Base-by-base conservation (phyloP, 30 jellyfish, hydroid and myxozoan genomes). In the Cassiopea andromeda region DNA sequence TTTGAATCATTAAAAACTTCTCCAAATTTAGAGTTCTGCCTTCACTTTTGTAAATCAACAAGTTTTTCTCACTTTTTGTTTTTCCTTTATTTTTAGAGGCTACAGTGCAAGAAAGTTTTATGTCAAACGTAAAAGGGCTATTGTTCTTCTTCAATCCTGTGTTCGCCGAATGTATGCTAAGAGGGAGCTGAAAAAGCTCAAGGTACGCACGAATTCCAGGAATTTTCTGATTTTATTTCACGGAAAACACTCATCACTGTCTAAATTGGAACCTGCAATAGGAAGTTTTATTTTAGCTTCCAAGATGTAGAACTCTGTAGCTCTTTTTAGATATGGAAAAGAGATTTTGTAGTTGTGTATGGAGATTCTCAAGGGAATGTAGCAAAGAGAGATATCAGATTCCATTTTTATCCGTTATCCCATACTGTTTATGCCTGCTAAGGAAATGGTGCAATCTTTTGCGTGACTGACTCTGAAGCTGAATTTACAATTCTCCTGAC, bases 121-220 rank as follows among this genome's bases (percentile, higher is more conserved):
- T 75, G 87, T 64, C 13, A 79, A 78, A 46, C 72, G 93, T n/a
- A 72, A 60, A 58, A 89, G 74, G 49, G 91, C 90, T 43, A 93
- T 93, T 60, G 91, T 93, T 7, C 77, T 93, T 1, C 44, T 93
- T 69, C 98, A 93, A 68, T 75, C 97, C 69, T 93, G 98, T 85
- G 97, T 93, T 46, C 94, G 98, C 48, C 72, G 98, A 60, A 88
- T 84, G 95, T 87, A 87, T 85, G 98, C 98, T 14, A 84, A 81
- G 60, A 89, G 79, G 69, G 97, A 93, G 75, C 93, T 93, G 85
- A 93, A 93, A 72, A 91, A 80, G 49, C 95, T 93, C 71, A 93
- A 93, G 98, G 98, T 93, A 19, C 0, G 80, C 78, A 49, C 3
- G 8, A 43, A 48, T 71, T 68, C 70, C 46, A 17, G 61, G 8